Evolutionary conservation across 2,113 vertebrate species (phyloP).

Genomic region (Xiphorhynchus elegans): DNA sequence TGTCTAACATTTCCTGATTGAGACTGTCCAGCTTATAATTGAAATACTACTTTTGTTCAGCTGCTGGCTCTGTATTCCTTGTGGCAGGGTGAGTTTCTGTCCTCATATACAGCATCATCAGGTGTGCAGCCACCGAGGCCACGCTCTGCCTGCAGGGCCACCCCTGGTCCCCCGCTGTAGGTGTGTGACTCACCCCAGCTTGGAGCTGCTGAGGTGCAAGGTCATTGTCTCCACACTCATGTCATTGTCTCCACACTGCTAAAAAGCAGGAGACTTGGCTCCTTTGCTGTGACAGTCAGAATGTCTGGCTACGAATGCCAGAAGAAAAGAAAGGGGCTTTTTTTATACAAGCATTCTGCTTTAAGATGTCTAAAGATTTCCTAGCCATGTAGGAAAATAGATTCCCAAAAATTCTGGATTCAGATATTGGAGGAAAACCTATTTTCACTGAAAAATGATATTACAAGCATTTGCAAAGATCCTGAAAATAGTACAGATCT

Average conservation of each 20-base stretch:
- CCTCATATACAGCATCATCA: not conserved
- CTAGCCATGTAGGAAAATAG: not conserved
- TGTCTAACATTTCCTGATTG: not conserved
- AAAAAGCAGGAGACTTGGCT: not conserved
- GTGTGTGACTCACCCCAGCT: not conserved
- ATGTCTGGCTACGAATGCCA: not conserved
- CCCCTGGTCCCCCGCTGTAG: not conserved
- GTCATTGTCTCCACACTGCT: not conserved
- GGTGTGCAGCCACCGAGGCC: not conserved
- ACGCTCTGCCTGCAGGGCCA: not conserved
- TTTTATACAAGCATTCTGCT: not conserved
- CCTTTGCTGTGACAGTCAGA: not conserved
- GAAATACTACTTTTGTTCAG: not conserved
- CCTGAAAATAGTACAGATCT: not conserved
- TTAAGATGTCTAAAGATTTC: not conserved
- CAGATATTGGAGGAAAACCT: not conserved
- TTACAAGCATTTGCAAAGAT: not conserved
- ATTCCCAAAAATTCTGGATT: not conserved
- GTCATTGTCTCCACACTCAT: no score
- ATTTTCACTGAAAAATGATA: not conserved
- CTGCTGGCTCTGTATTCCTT: not conserved
- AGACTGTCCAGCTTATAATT: not conserved
- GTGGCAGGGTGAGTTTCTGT: not conserved
- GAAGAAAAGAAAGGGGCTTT: not conserved
- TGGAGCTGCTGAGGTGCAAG: not conserved